Conservation (phyloP, 2,888 invertebrate genomes). For the Hetaerina titia region DNA sequence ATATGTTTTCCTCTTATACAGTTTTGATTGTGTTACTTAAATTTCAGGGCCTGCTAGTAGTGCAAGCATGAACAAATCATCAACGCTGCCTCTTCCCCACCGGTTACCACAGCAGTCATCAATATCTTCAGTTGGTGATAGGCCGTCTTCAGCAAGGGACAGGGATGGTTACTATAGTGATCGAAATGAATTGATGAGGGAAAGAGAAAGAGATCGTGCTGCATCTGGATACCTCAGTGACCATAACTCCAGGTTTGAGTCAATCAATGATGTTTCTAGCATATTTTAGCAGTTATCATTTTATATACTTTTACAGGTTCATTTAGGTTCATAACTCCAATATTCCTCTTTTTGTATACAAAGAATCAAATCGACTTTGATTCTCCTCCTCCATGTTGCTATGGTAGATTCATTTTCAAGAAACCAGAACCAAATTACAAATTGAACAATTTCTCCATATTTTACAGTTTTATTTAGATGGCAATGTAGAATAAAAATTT, state of each 20-base stretch:
- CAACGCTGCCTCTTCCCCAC: slow-evolving; percentile 89
- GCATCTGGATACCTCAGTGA: slow-evolving; percentile 90
- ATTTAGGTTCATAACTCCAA: background rate
- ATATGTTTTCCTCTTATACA: too few species aligned
- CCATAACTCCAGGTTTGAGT: slow-evolving; percentile 85
- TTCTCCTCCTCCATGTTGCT: background rate
- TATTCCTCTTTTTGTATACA: background rate
- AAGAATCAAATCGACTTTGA: background rate
- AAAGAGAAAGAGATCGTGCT: slow-evolving; percentile 86
- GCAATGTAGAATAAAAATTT: too few species aligned
- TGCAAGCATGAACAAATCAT: slow-evolving; percentile 87
- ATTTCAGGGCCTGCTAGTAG: slow-evolving; percentile 81
- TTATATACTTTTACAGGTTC: background rate
- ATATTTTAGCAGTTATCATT: background rate
- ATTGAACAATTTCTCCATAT: background rate
- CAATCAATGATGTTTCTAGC: background rate
- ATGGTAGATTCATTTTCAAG: background rate
- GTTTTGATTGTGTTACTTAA: slow-evolving; percentile 49
- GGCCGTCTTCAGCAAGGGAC: slow-evolving; percentile 81
- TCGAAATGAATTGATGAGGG: slow-evolving; percentile 89
- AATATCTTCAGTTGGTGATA: slow-evolving; percentile 75
- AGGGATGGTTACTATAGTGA: slow-evolving; percentile 94
- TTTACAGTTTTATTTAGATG: background rate
- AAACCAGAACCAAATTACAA: background rate
- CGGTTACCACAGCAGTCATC: slow-evolving; percentile 78